Evolutionary conservation across 1,140 invertebrate genomes (phyloP).

Genomic region (Philotrypesis tridentata): DNA sequence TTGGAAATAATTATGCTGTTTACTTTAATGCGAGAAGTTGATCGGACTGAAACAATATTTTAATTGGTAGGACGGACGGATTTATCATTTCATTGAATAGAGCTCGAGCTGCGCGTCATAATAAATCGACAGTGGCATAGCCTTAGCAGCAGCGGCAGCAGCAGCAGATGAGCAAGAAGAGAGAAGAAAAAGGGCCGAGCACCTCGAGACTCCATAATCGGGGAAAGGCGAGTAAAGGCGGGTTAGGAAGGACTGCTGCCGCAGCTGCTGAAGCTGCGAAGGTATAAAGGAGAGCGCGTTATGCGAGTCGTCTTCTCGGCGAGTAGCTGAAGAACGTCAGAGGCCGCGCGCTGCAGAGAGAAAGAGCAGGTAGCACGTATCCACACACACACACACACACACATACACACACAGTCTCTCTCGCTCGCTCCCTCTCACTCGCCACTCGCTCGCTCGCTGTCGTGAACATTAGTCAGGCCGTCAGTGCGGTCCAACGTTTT

Average conservation of each 20-base stretch:
- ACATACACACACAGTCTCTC: constrained; percentile 9
- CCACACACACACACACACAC: constrained; percentile 14
- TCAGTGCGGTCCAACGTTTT: constrained; percentile 68
- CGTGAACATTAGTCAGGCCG: constrained; percentile 66
- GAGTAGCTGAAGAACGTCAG: not conserved
- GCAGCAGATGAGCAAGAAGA: not conserved
- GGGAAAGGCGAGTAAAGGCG: constrained; percentile 25
- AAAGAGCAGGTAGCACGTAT: constrained; percentile 60
- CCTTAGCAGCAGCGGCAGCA: not conserved
- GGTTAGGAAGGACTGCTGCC: not conserved
- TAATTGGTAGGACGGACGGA: not conserved
- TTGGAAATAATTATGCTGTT: not conserved
- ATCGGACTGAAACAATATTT: not conserved
- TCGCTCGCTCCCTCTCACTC: constrained; percentile 6
- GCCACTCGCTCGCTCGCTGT: constrained; percentile 3
- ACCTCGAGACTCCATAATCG: constrained; percentile 1
- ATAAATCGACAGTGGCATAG: not conserved
- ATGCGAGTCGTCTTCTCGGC: constrained; percentile 8
- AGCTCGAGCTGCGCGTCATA: not conserved
- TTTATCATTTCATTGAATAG: not conserved
- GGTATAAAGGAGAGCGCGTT: not conserved
- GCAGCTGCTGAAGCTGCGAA: too few species aligned
- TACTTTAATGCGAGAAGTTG: not conserved
- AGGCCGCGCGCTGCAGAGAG: constrained; percentile 45
- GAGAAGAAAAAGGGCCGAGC: not conserved